Evolutionary conservation across 2,888 invertebrate genomes (phyloP).

Genomic region (Drosophila austrosaltans): DNA sequence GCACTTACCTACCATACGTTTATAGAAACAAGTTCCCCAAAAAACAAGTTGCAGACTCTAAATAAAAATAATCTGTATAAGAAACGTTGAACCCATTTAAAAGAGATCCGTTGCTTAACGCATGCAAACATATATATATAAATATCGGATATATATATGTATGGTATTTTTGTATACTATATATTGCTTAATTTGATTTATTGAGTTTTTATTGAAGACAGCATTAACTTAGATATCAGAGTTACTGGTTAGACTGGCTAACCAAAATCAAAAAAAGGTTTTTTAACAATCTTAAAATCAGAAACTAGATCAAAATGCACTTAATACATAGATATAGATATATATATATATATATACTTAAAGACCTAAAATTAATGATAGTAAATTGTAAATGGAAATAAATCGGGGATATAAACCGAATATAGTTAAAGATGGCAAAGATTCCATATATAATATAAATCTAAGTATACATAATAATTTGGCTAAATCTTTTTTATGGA

Average conservation of each 20-base stretch:
- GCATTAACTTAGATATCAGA: conserved; percentile 52
- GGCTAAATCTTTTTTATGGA: conserved; percentile 44
- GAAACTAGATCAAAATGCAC: conserved; percentile 40
- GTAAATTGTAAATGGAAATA: conserved; percentile 20
- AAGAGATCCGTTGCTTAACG: background rate
- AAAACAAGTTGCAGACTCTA: conserved; percentile 20
- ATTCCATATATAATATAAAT: conserved; percentile 4
- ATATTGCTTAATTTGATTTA: conserved; percentile 56
- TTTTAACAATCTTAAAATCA: conserved; percentile 36
- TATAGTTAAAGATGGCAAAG: conserved; percentile 3
- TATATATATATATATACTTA: conserved; percentile 27
- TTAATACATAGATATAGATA: conserved; percentile 13
- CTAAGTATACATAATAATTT: conserved; percentile 27
- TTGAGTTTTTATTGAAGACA: conserved; percentile 70
- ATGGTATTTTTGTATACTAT: conserved; percentile 17
- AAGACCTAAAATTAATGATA: conserved; percentile 25
- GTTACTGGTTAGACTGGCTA: conserved; percentile 61
- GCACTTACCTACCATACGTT: background rate
- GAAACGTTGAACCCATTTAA: conserved; percentile 20
- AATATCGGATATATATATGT: conserved; percentile 16
- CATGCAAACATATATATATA: background rate
- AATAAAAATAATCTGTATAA: conserved; percentile 11
- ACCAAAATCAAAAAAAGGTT: conserved; percentile 51
- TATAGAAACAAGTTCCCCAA: conserved; percentile 20
- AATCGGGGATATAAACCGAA: conserved; percentile 19